Conservation (phyloP, 2,113 vertebrate species). For the Leucopternis melanops region DNA sequence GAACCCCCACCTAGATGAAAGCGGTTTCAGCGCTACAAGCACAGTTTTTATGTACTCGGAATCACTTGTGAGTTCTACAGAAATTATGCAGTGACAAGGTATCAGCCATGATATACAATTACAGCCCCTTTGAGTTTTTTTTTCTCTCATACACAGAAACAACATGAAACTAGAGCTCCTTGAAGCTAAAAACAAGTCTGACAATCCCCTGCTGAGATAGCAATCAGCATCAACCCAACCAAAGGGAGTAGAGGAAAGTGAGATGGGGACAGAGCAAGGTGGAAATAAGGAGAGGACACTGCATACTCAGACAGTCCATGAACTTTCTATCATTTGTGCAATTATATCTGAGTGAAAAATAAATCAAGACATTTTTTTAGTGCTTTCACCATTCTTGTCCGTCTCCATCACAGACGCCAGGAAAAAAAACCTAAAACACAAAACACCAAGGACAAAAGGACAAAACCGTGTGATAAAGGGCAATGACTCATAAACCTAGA, state of each 20-base stretch:
- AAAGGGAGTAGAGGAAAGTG: neutral
- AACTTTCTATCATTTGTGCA: neutral
- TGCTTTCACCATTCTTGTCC: neutral
- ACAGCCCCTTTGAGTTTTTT: neutral
- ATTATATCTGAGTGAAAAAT: neutral
- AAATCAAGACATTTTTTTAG: neutral
- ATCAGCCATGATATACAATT: neutral
- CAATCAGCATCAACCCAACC: neutral
- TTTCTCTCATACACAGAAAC: neutral
- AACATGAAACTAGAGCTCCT: neutral
- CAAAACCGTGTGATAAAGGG: neutral
- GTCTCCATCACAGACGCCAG: neutral
- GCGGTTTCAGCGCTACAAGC: neutral
- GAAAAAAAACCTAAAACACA: too few relatives aligned
- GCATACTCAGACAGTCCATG: neutral
- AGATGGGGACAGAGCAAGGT: neutral
- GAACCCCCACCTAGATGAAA: constrained; percentile 67
- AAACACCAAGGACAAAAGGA: neutral
- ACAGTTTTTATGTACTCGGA: neutral
- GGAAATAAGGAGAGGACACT: neutral
- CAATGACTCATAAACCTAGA: neutral
- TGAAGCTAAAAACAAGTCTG: neutral
- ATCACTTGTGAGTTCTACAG: neutral
- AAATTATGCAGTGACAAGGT: neutral
- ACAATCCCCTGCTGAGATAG: neutral